Base-by-base conservation (phyloP, 2,797 vertebrate species). In the Gephyroberyx darwinii region DNA sequence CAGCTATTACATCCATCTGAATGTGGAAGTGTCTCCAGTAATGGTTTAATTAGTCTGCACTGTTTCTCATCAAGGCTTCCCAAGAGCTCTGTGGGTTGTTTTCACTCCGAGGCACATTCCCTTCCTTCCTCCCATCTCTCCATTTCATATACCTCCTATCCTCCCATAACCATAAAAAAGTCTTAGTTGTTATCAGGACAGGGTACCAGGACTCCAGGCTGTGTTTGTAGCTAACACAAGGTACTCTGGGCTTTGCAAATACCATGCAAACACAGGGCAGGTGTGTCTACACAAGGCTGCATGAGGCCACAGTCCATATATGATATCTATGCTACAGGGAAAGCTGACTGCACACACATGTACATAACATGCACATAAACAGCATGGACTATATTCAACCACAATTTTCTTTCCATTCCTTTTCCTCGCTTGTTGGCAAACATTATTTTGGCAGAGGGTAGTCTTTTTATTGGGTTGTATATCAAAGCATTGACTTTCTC, bases 401-500 rank as follows among this genome's bases (percentile, higher is more conserved):
- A 0, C 6, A 5, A 5, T 53, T 65, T 62, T 35, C n/a, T 37
- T 48, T 16, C 17, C 5, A 41, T 31, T 47, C 45, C 5, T 35
- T 26, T 55, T 35, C 71, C 26, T 64, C 54, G 50, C 20, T 55
- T 61, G 16, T 50, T 51, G n/a, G n/a, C 26, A 62, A 31, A 60
- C 33, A 60, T 26, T 26, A 16, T 53, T 74, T 51, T 57, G 37
- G 47, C 65, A 39, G 17, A 2, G 45, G 35, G n/a, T 13, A 12
- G 17, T 9, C 61, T 35, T 37, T 5, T 50, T 9, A 63, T 50
- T 50, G 17, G 30, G n/a, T 19, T 50, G 30, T 66, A 41, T 31
- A 70, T 80, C 22, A 68, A 17, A 41, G 8, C 26, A 14, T 55
- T 65, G 65, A 51, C 56, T 80, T 69, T 57, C 16, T 54, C 17